Percentiles rank a stretch among this genome's conserved stretches.
These are phyloP conservation scores for Enteromius treurensis DNA, from an alignment of 2,797 vertebrate genomes.

Conservation along the genomic window DNA sequence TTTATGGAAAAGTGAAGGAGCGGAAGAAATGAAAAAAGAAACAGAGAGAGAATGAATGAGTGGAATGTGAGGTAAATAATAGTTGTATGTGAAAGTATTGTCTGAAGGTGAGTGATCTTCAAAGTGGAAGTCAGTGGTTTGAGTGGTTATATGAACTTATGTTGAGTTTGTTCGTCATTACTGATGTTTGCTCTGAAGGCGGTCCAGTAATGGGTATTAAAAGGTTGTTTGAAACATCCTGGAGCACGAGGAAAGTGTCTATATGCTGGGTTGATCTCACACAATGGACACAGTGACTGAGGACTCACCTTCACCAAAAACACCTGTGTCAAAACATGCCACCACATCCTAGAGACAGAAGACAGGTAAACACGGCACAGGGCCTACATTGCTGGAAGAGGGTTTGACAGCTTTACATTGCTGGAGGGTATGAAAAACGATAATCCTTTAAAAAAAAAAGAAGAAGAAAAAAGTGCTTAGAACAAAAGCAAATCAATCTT, in stretches of 20 bases:
- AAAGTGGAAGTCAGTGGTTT: slow-evolving; percentile 45
- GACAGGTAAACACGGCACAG: slow-evolving; percentile 16
- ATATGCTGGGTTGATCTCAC: slow-evolving; percentile 51
- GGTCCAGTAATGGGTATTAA: slow-evolving; percentile 51
- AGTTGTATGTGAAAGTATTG: not conserved
- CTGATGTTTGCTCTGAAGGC: slow-evolving; percentile 59
- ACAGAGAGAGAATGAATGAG: not conserved
- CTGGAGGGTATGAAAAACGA: not conserved
- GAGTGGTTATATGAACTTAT: slow-evolving; percentile 46
- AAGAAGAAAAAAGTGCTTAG: not conserved
- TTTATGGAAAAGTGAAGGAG: slow-evolving; percentile 17
- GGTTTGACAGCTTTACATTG: not conserved
- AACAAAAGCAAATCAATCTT: not conserved
- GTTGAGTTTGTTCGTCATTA: slow-evolving; percentile 52
- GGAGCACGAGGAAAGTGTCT: slow-evolving; percentile 49
- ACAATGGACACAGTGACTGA: slow-evolving; percentile 63
- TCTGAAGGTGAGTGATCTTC: slow-evolving; percentile 5
- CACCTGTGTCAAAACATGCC: slow-evolving; percentile 58
- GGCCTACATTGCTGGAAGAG: not conserved
- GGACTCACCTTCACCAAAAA: slow-evolving; percentile 51
- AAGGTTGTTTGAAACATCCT: slow-evolving; percentile 53
- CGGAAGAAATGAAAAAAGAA: slow-evolving; percentile 4
- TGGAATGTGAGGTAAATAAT: slow-evolving; percentile 7
- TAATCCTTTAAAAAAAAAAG: not conserved
- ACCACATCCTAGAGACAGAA: slow-evolving; percentile 38